Conservation (phyloP, 2,113 vertebrate species). For the Cichladusa arquata region DNA sequence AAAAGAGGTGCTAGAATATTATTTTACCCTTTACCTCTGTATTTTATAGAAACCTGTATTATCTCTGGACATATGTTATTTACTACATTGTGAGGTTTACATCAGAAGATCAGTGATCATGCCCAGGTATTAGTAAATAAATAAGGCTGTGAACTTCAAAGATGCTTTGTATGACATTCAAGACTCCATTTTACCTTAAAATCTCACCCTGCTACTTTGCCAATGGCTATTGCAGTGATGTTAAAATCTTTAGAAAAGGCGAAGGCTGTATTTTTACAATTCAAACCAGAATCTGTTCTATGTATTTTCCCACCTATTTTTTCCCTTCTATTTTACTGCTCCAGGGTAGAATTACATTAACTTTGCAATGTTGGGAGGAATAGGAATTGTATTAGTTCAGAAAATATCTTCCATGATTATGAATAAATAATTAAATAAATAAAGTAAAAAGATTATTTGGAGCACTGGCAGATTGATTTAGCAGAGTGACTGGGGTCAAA, state of each 20-base stretch:
- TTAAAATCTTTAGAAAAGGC: slow-evolving; percentile 4
- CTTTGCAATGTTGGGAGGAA: neutral
- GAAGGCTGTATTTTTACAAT: neutral
- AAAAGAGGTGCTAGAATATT: neutral
- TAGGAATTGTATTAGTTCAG: slow-evolving; percentile 37
- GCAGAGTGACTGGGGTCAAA: neutral
- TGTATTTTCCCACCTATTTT: neutral
- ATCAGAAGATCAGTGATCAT: neutral
- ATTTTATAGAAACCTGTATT: neutral
- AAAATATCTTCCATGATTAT: slow-evolving; percentile 39
- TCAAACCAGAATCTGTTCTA: neutral
- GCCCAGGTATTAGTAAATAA: neutral
- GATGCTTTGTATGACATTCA: neutral
- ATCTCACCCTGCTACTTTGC: neutral
- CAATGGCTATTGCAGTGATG: neutral
- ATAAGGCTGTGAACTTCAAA: slow-evolving; percentile 13
- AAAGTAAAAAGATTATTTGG: neutral
- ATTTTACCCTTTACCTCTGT: neutral
- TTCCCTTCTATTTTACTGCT: neutral
- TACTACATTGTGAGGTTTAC: slow-evolving; percentile 24
- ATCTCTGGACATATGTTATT: slow-evolving; percentile 8
- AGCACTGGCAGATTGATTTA: slow-evolving; percentile 56
- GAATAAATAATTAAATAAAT: neutral
- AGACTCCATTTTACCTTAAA: slow-evolving; percentile 10
- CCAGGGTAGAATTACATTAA: neutral